These are phyloP conservation scores for Sebastes hubbsi DNA, from an alignment of 2,797 vertebrate genomes.

Conservation along the genomic window DNA sequence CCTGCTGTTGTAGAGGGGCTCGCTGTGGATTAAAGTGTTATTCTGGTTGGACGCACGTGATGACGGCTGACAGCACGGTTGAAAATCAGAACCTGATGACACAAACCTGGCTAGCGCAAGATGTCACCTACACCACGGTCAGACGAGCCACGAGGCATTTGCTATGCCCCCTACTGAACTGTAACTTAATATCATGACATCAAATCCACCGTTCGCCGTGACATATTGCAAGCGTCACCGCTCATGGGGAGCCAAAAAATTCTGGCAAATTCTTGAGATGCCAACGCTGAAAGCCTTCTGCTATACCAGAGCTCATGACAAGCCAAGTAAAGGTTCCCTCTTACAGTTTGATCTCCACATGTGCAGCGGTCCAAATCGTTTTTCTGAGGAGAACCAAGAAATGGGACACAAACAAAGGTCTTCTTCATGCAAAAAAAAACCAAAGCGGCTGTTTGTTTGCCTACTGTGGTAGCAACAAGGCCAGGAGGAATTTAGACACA, in stretches of 20 bases:
- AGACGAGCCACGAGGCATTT: conserved; percentile 11
- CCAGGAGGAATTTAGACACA: neutral
- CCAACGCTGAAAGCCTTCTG: conserved; percentile 2
- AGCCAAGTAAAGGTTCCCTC: neutral
- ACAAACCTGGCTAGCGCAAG: conserved; percentile 31
- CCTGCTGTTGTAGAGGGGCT: conserved; percentile 4
- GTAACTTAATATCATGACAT: conserved; percentile 60
- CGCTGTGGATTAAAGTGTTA: conserved; percentile 16
- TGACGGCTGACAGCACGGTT: conserved; percentile 19
- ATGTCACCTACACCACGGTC: conserved; percentile 23
- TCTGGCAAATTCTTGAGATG: conserved; percentile 44
- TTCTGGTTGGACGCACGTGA: conserved; percentile 9
- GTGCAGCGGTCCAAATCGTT: conserved; percentile 22
- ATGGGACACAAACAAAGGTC: conserved; percentile 32
- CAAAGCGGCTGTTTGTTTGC: conserved; percentile 42
- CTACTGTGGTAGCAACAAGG: neutral
- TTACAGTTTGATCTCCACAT: neutral
- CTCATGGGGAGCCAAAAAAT: conserved; percentile 29
- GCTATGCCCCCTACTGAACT: conserved; percentile 21
- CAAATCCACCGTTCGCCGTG: conserved; percentile 15
- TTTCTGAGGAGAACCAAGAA: conserved; percentile 29
- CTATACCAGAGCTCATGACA: conserved; percentile 1
- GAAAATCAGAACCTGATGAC: conserved; percentile 45
- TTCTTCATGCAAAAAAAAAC: conserved; percentile 26
- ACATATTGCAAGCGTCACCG: conserved; percentile 3